These are phyloP conservation scores for Slavum lentiscoides DNA, from an alignment of 2,888 invertebrate genomes.

Conservation along the genomic window DNA sequence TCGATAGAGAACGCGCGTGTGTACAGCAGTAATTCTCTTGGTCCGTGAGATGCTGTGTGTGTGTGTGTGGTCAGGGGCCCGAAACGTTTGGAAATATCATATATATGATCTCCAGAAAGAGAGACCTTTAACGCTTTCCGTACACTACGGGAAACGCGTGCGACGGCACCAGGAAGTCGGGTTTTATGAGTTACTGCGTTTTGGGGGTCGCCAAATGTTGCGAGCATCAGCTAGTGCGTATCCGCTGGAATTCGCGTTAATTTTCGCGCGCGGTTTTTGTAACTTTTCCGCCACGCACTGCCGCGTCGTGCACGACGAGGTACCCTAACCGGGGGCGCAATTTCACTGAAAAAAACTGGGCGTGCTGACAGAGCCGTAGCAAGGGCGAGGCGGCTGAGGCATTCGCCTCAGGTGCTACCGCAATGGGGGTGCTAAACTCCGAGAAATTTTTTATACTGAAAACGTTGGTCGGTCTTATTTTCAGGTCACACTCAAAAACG, in stretches of 20 bases:
- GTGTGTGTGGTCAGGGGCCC: constrained; percentile 14
- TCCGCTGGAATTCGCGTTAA: neutral
- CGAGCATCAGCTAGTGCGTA: neutral
- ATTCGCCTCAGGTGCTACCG: no score
- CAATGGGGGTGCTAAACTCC: no score
- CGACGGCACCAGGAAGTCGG: constrained; percentile 25
- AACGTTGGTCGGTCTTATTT: no score
- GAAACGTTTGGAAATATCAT: constrained; percentile 22
- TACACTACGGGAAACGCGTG: constrained; percentile 18
- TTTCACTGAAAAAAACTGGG: no score
- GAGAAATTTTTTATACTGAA: no score
- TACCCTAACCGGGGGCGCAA: no score
- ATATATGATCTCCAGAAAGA: constrained; percentile 1
- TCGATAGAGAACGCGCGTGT: neutral
- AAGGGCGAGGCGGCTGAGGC: no score
- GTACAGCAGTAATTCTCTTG: constrained; percentile 16
- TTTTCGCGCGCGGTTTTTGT: neutral
- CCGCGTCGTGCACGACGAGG: no score
- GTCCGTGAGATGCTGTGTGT: neutral
- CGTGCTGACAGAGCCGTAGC: no score
- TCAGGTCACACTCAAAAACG: no score
- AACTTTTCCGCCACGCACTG: neutral
- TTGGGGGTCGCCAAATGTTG: neutral
- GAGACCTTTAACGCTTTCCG: constrained; percentile 12
- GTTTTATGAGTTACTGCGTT: constrained; percentile 43